phyloP scores from a whole-genome alignment of 2,113 vertebrate genomes.

The Cyanocitta stelleri region DNA sequence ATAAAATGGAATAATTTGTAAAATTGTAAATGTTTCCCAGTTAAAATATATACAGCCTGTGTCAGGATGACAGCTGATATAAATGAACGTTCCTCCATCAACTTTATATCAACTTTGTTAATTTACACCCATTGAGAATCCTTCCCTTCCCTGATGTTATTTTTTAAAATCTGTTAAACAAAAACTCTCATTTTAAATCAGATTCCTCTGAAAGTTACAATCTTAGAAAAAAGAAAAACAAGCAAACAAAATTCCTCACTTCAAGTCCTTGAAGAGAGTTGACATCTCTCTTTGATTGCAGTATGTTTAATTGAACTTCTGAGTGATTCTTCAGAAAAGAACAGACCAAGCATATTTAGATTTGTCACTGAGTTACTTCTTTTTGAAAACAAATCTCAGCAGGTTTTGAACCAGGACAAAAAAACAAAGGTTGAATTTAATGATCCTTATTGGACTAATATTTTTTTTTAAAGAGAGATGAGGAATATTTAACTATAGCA shows the following conservation, averaged over 20 bases:
- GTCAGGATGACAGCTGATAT: neutral
- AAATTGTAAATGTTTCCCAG: neutral
- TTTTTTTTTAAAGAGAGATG: neutral
- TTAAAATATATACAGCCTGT: neutral
- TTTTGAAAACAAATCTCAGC: neutral
- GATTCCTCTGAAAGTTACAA: neutral
- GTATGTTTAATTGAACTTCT: conserved; percentile 28
- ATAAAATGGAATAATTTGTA: neutral
- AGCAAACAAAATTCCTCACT: neutral
- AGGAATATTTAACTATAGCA: neutral
- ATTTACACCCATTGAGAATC: neutral
- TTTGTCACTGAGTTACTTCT: neutral
- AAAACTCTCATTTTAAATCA: neutral
- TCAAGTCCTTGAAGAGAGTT: neutral
- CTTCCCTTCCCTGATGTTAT: neutral
- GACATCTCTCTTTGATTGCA: neutral
- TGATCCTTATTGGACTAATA: neutral
- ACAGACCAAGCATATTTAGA: neutral
- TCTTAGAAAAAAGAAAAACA: neutral
- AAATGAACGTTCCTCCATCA: neutral
- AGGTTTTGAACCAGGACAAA: neutral
- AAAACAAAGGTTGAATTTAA: neutral
- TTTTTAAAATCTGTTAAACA: neutral
- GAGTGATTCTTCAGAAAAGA: conserved; percentile 31
- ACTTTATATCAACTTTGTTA: neutral